Base-by-base conservation (phyloP, 2,797 vertebrate species). In the Eremophila alpestris region DNA sequence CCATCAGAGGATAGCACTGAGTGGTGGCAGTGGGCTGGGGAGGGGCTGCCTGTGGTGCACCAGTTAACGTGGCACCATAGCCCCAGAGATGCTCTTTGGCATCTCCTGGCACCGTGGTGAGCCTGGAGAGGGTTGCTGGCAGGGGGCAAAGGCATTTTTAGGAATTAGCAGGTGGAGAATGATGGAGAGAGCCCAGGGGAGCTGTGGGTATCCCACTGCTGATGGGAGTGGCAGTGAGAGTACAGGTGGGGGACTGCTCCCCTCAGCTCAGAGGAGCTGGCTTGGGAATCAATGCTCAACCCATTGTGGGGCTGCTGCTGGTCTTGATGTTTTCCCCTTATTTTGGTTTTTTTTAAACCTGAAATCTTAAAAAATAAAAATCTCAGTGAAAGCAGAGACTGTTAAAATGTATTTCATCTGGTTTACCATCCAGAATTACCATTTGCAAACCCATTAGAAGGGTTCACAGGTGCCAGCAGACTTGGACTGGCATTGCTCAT, bases 61-160 rank as follows among this genome's bases (percentile, higher is more conserved):
- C 0, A 0, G 34, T 40, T 46, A n/a, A 27, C 0, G 10, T 2
- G 24, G 27, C 27, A 27, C n/a, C 20, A 1, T 5, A 32, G 29
- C 68, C 6, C 7, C 22, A 32, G 0, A 75, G 70, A 55, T 73
- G 67, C 26, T 84, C 34, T 34, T 43, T 68, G 62, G 54, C 32
- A 8, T 68, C 49, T 90, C 45, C 56, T 4, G 3, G 11, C 2
- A 4, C 6, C 14, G 14, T 1, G 3, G 65, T 4, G 8, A 71
- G 41, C 48, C 56, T 0, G 0, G n/a, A 78, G 36, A 1, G 2
- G 32, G 12, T 6, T 75, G 38, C 34, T 0, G 49, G 12, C 21
- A 78, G 15, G n/a, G 14, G 7, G 2, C 5, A 22, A 34, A 67
- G 30, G 18, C 0, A 0, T 27, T 22, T 12, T 17, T 11, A 41